Evolutionary conservation across 2,888 invertebrate genomes (phyloP).

Genomic region (Xylophagus ater): DNA sequence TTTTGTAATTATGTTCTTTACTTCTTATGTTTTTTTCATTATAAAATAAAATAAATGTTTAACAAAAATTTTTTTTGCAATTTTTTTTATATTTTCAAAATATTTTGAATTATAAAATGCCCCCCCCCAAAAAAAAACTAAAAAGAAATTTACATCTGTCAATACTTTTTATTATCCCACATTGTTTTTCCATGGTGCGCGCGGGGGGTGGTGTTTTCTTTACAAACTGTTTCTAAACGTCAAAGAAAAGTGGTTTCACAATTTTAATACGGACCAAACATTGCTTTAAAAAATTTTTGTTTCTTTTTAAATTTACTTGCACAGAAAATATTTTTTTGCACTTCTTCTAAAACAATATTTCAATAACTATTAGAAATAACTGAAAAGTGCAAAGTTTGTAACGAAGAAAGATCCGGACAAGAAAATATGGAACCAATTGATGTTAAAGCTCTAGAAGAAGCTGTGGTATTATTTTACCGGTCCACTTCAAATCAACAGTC

Average conservation of each 20-base stretch:
- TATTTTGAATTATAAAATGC: too few species aligned
- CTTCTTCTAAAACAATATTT: not conserved
- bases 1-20: not conserved
- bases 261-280: not conserved
- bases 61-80: too few species aligned
- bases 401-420: not conserved
- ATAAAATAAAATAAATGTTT: too few species aligned
- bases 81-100: too few species aligned
- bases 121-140: too few species aligned
- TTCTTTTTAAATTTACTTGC: not conserved
- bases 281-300: too few species aligned
- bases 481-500: conserved; percentile 52
- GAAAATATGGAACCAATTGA: conserved; percentile 33
- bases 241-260: not conserved
- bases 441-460: conserved; percentile 34
- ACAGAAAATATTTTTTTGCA: not conserved
- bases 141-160: too few species aligned
- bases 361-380: not conserved
- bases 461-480: conserved; percentile 36
- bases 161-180: too few species aligned
- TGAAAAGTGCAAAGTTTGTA: not conserved
- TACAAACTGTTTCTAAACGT: not conserved
- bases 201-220: not conserved
- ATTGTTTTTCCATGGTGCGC: too few species aligned
- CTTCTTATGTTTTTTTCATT: too few species aligned